These are phyloP conservation scores for Julus scandinavius DNA, from an alignment of 2,888 invertebrate genomes.

Conservation along the genomic window DNA sequence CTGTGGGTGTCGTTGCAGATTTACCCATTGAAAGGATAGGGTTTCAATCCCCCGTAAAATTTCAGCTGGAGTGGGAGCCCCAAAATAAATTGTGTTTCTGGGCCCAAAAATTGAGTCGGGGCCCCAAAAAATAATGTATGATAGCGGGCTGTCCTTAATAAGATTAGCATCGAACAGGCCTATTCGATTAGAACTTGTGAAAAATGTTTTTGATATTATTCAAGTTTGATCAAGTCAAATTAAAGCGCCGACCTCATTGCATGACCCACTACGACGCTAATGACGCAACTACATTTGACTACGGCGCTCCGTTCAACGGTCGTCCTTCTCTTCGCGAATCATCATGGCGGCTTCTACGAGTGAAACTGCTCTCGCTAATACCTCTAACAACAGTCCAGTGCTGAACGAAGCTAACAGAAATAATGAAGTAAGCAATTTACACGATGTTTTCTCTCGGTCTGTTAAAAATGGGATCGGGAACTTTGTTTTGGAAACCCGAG, in stretches of 20 bases:
- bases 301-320: conserved; percentile 19
- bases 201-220: too few relatives aligned
- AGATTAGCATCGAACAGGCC: too few relatives aligned
- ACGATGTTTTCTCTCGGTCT: not conserved
- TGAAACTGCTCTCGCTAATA: not conserved
- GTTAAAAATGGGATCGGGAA: not conserved
- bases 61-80: too few relatives aligned
- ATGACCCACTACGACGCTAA: not conserved
- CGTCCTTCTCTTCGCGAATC: not conserved
- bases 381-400: not conserved
- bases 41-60: too few relatives aligned
- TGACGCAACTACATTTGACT: not conserved
- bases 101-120: too few relatives aligned
- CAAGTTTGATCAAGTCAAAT: too few relatives aligned
- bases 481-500: not conserved
- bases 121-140: too few relatives aligned
- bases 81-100: too few relatives aligned
- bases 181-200: too few relatives aligned
- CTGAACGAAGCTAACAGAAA: not conserved
- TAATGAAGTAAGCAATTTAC: conserved; percentile 6
- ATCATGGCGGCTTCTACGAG: conserved; percentile 38
- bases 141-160: too few relatives aligned
- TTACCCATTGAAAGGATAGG: too few relatives aligned
- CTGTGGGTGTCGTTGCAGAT: too few relatives aligned
- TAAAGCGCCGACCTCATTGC: not conserved